These are phyloP conservation scores for Ceramica pisi DNA, from an alignment of 2,888 invertebrate species.

Conservation along the genomic window DNA sequence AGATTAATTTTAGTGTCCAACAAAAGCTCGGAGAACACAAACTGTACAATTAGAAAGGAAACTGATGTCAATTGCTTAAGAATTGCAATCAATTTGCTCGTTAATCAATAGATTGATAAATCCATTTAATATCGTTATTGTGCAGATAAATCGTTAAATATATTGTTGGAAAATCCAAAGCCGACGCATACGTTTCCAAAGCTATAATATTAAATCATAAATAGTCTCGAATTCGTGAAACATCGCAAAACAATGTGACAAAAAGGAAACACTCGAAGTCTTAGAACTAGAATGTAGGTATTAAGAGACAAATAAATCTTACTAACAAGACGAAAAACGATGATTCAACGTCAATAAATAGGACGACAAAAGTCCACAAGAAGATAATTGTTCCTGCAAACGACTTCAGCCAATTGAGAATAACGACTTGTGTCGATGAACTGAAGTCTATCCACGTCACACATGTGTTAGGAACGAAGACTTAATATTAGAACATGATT, in stretches of 20 bases:
- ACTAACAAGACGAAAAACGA: slow-evolving; percentile 75
- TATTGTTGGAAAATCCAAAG: neutral
- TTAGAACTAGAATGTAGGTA: slow-evolving; percentile 16
- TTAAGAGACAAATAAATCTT: slow-evolving; percentile 61
- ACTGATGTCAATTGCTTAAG: slow-evolving; percentile 25
- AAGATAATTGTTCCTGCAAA: slow-evolving; percentile 83
- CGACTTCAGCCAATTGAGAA: slow-evolving; percentile 80
- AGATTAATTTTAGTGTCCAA: slow-evolving; percentile 35
- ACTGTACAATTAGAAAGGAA: slow-evolving; percentile 41
- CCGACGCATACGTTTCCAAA: neutral
- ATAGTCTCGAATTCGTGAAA: slow-evolving; percentile 18
- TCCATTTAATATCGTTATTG: slow-evolving; percentile 26
- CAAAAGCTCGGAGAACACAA: slow-evolving; percentile 39
- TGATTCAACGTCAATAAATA: slow-evolving; percentile 79
- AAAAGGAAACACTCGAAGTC: slow-evolving; percentile 13
- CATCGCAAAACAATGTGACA: slow-evolving; percentile 17
- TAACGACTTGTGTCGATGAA: slow-evolving; percentile 83
- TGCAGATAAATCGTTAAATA: slow-evolving; percentile 3
- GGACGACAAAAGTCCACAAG: slow-evolving; percentile 74
- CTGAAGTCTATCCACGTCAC: slow-evolving; percentile 68
- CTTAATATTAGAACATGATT: slow-evolving; percentile 62
- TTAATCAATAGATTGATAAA: slow-evolving; percentile 41
- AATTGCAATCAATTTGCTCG: slow-evolving; percentile 35
- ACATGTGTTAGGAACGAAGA: slow-evolving; percentile 48
- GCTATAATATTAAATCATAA: neutral